These are phyloP conservation scores for Eurystomus glaucurus DNA, from an alignment of 2,797 vertebrate genomes.

Conservation along the genomic window DNA sequence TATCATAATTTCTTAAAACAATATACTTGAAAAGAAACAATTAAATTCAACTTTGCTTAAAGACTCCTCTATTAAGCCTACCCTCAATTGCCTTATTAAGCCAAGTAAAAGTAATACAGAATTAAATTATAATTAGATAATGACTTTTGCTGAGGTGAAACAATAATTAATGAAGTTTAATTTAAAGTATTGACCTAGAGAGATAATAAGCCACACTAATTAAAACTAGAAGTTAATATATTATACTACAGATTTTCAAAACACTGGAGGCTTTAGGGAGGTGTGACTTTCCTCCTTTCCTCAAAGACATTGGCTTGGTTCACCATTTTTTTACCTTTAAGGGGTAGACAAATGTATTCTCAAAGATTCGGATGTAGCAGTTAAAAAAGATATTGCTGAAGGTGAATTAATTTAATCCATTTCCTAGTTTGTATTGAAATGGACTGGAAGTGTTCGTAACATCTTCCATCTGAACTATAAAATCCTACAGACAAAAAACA, in stretches of 20 bases:
- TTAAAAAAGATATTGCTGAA: neutral
- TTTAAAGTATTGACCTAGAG: slow-evolving; percentile 39
- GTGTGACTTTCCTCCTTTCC: neutral
- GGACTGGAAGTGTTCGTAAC: neutral
- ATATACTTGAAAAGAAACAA: neutral
- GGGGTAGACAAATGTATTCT: neutral
- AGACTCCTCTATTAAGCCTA: neutral
- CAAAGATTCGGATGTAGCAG: neutral
- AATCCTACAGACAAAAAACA: neutral
- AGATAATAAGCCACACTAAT: slow-evolving; percentile 1
- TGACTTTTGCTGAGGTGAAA: slow-evolving; percentile 23
- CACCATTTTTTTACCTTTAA: neutral
- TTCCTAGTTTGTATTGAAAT: neutral
- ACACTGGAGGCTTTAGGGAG: neutral
- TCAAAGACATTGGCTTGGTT: neutral
- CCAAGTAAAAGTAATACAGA: neutral
- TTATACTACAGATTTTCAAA: neutral
- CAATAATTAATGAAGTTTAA: slow-evolving; percentile 40
- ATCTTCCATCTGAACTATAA: neutral
- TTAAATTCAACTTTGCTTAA: neutral
- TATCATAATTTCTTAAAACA: neutral
- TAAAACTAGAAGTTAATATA: slow-evolving; percentile 1
- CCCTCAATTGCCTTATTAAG: neutral
- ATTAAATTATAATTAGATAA: slow-evolving; percentile 47
- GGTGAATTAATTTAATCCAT: neutral